phyloP scores from a whole-genome alignment of 2,888 invertebrate genomes.

The Rhingia rostrata region DNA sequence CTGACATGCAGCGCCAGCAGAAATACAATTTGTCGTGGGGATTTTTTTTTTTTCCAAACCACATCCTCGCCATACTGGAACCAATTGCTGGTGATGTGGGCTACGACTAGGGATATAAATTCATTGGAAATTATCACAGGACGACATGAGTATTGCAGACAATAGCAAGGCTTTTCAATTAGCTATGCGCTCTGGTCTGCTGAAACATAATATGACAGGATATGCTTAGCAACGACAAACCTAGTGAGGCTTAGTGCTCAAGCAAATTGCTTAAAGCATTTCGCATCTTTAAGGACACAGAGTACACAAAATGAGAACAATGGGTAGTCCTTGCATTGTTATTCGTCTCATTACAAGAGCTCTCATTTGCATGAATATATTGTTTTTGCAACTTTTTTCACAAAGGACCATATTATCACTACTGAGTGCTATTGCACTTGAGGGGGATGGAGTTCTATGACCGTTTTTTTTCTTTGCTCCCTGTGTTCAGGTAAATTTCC shows the following conservation, averaged over 20 bases:
- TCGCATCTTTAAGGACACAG: too few relatives aligned
- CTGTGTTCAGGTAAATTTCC: too few relatives aligned
- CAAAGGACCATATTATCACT: too few relatives aligned
- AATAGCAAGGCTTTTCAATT: slow-evolving; percentile 32
- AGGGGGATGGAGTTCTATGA: too few relatives aligned
- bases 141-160: background rate
- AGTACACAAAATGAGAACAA: too few relatives aligned
- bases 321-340: too few relatives aligned
- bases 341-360: too few relatives aligned
- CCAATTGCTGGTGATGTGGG: slow-evolving; percentile 5
- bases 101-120: slow-evolving; percentile 10
- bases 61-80: slow-evolving; percentile 2
- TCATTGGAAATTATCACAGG: background rate
- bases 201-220: background rate
- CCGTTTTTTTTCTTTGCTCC: too few relatives aligned
- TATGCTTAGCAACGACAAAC: background rate
- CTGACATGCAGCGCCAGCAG: slow-evolving; percentile 3
- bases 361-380: too few relatives aligned
- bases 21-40: background rate
- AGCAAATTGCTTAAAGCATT: background rate
- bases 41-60: slow-evolving; percentile 1
- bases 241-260: background rate
- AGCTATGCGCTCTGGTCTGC: slow-evolving; percentile 1
- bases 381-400: too few relatives aligned
- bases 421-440: too few relatives aligned